Percentiles rank a stretch among this genome's conserved stretches.
These are phyloP conservation scores for Glaucidium brasilianum DNA, from an alignment of 2,113 vertebrate genomes.

Conservation along the genomic window DNA sequence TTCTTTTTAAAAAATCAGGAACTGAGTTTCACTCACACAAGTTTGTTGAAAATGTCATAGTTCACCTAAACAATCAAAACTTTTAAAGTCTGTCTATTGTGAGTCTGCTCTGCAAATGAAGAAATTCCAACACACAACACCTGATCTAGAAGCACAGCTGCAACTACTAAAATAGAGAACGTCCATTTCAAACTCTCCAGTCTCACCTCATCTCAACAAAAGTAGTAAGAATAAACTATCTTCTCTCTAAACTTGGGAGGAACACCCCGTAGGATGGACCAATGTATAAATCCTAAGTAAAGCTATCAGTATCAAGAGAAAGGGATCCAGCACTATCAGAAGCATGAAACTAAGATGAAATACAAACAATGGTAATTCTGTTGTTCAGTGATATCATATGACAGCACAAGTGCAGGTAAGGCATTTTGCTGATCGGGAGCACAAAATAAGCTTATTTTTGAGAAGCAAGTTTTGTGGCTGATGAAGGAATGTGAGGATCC, in stretches of 20 bases:
- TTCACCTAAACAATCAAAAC: neutral
- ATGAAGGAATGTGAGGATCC: neutral
- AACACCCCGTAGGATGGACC: neutral
- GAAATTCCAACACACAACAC: neutral
- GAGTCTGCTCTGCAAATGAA: neutral
- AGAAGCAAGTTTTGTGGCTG: neutral
- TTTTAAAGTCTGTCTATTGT: accelerated
- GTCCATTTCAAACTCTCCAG: neutral
- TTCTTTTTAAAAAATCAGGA: neutral
- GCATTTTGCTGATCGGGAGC: neutral
- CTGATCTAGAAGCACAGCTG: neutral
- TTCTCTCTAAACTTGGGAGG: neutral
- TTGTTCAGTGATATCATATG: accelerated
- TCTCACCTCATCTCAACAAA: neutral
- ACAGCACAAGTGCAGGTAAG: neutral
- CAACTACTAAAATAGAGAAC: accelerated
- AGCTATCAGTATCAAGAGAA: neutral
- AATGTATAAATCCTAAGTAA: neutral
- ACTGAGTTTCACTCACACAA: neutral
- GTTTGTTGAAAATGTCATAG: neutral
- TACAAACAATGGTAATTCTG: neutral
- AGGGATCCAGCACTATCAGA: neutral
- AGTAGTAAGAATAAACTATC: neutral
- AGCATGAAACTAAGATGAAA: neutral
- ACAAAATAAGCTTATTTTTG: neutral